Base-by-base conservation (phyloP, 1,140 invertebrate genomes). In the Aphis craccivora region DNA sequence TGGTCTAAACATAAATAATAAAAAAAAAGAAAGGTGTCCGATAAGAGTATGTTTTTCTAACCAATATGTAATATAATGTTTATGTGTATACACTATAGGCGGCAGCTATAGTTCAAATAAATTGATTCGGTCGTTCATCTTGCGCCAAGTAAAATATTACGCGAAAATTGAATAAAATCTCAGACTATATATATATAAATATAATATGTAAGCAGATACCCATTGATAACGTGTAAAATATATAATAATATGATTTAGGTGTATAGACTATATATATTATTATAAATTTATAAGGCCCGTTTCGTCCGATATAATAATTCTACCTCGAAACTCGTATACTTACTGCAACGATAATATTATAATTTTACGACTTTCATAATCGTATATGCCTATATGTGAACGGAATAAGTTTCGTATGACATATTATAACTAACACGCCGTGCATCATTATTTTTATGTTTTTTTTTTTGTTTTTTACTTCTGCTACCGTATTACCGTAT, bases 1-100 rank as follows among this genome's bases (percentile, higher is more conserved):
- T 18, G 25, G 84, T 43, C 84, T 45, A 45, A 87, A 87, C 83
- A 84, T 84, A 87, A 87, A 87, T 87, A 87, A 87, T 87, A 43
- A 40, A 87, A 87, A 87, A 87, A 87, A 37, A 87, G 30, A 87
- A 87, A 87, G 43, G 43, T 87, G 86, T 88, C 86, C 86, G 86
- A 88, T 88, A 88, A 87, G 43, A 88, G 45, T 88, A 88, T 23
- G 45, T 48, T 88, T 40, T 84, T 43, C 23, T 43, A n/a, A 76
- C 60, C 60, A 76, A 76, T 76, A 76, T 76, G 60, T 76, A 76
- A n/a, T 76, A 76, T 76, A n/a, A n/a, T 14, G 60, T 76, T 30
- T 60, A 60, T 60, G 30, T 11, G 18, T 76, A n/a, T 18, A 76
- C 60, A 30, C 37, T 40, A 40, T 40, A 40, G 18, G 6, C 18